These are phyloP conservation scores for Drosophila macrospina DNA, from an alignment of 2,888 invertebrate species.

Conservation along the genomic window DNA sequence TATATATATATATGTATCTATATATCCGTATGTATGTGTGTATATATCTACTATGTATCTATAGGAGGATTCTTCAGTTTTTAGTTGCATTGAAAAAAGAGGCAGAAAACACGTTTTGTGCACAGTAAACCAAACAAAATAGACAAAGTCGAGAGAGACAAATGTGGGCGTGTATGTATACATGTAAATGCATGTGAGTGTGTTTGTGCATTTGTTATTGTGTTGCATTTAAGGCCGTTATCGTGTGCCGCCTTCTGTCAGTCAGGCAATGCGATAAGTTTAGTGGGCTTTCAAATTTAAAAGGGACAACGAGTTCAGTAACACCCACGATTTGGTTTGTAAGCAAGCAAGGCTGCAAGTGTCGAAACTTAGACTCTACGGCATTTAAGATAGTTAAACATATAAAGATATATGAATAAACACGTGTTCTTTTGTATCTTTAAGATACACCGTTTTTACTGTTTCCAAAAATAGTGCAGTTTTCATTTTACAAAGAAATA, in stretches of 20 bases:
- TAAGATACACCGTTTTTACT: no score
- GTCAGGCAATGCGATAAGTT: conserved; percentile 47
- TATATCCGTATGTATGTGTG: background rate
- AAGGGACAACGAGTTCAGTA: conserved; percentile 26
- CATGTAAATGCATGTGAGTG: background rate
- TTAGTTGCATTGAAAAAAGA: conserved; percentile 31
- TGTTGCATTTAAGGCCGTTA: conserved; percentile 62
- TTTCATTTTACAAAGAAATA: no score
- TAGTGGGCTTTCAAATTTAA: conserved; percentile 52
- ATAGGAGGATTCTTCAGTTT: conserved; percentile 44
- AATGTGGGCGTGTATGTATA: conserved; percentile 58
- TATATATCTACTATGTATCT: conserved; percentile 14
- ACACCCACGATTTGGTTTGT: conserved; percentile 23
- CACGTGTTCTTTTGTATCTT: conserved; percentile 4
- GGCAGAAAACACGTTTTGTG: conserved; percentile 71
- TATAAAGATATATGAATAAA: background rate
- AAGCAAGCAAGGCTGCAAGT: conserved; percentile 1
- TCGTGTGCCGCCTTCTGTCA: conserved; percentile 45
- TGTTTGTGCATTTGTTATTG: conserved; percentile 21
- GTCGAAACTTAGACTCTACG: background rate
- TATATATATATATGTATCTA: conserved; percentile 18
- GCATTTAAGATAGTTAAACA: conserved; percentile 5
- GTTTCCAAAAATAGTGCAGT: no score
- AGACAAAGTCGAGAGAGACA: conserved; percentile 53
- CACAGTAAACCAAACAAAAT: conserved; percentile 39